Percentiles rank a stretch among this genome's conserved stretches.
phyloP scores from a whole-genome alignment of 1,140 invertebrate genomes.

The Drosophila sucinea region DNA sequence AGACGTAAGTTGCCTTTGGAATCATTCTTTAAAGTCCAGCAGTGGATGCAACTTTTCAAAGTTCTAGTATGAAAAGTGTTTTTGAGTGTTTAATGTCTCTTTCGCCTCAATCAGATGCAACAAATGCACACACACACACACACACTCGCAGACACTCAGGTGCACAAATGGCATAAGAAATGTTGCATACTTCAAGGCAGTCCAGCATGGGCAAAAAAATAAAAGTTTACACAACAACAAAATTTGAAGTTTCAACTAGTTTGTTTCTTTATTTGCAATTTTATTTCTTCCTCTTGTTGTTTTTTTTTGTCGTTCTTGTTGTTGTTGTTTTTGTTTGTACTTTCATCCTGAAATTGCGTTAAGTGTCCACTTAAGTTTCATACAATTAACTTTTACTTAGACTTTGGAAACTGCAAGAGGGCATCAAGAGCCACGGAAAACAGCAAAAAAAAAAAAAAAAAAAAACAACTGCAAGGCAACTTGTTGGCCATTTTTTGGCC shows the following conservation, averaged over 20 bases:
- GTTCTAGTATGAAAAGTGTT: not conserved
- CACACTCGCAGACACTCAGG: not conserved
- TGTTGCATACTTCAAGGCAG: constrained; percentile 35
- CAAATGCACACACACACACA: constrained; percentile 15
- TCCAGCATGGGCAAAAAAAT: not conserved
- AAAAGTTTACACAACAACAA: constrained; percentile 47
- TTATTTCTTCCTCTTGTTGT: not conserved
- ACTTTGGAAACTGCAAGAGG: constrained; percentile 57
- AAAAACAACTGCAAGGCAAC: constrained; percentile 37
- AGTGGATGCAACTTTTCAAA: not conserved
- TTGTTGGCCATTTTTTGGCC: constrained; percentile 44
- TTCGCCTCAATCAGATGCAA: not conserved
- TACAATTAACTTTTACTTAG: constrained; percentile 71
- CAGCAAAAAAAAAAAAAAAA: not conserved
- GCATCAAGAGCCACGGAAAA: constrained; percentile 24
- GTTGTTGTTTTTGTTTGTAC: constrained; percentile 25
- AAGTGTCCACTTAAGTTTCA: constrained; percentile 72
- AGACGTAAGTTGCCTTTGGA: too few relatives aligned
- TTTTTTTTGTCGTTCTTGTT: not conserved
- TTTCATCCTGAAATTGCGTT: constrained; percentile 66
- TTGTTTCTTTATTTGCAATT: constrained; percentile 39
- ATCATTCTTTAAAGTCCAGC: too few relatives aligned
- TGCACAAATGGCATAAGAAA: constrained; percentile 22
- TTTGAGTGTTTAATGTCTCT: not conserved
- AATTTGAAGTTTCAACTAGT: constrained; percentile 55